Conservation (phyloP, 2,113 vertebrate genomes). For the Leucosticte australis region DNA sequence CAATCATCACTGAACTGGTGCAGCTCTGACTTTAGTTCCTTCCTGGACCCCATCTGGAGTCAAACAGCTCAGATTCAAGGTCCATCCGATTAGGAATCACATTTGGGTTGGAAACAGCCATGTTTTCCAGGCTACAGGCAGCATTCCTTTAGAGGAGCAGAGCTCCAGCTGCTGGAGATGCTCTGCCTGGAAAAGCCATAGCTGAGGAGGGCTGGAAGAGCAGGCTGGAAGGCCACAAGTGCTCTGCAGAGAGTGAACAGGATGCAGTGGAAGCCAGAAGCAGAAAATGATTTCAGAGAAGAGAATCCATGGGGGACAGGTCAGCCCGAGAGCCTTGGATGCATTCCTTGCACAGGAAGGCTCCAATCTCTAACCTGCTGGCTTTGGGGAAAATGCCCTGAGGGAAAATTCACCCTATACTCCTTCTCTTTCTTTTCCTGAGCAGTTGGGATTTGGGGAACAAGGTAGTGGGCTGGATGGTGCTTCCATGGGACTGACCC, state of each 20-base stretch:
- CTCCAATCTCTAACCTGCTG: not conserved
- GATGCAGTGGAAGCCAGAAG: slow-evolving; percentile 37
- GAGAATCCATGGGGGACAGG: slow-evolving; percentile 3
- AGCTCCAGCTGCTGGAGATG: not conserved
- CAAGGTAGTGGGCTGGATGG: not conserved
- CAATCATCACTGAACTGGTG: not conserved
- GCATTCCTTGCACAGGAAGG: not conserved
- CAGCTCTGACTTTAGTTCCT: not conserved
- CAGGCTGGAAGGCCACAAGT: slow-evolving; percentile 11
- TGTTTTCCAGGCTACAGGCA: not conserved
- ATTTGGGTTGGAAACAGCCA: not conserved
- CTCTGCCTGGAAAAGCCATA: slow-evolving; percentile 2
- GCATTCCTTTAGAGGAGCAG: not conserved
- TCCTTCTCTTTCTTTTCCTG: not conserved
- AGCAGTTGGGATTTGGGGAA: not conserved
- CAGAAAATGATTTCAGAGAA: not conserved
- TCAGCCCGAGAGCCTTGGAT: not conserved
- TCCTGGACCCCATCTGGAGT: not conserved
- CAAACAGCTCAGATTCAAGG: not conserved
- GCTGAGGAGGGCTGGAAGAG: not conserved
- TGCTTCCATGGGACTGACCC: not conserved
- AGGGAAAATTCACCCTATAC: not conserved
- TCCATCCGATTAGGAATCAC: not conserved
- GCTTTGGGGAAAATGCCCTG: not conserved
- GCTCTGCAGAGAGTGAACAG: slow-evolving; percentile 19